Evolutionary conservation across 2,797 vertebrate species (phyloP).

Genomic region (Neoniphon sammara): DNA sequence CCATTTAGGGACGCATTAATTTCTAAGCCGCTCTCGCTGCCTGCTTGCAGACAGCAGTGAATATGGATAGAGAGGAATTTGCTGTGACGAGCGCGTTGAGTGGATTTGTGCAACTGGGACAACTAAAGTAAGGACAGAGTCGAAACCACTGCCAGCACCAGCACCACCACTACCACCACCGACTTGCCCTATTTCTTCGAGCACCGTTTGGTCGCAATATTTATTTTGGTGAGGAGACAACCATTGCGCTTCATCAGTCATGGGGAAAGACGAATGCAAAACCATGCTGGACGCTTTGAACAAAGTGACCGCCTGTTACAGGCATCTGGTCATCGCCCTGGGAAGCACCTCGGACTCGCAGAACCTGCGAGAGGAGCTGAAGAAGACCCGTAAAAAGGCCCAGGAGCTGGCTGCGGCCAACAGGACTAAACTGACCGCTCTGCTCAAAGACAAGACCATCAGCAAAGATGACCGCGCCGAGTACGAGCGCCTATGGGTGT

Average conservation of each 20-base stretch:
- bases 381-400: conserved; percentile 93
- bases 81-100: conserved; percentile 65
- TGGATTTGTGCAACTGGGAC: conserved; percentile 74
- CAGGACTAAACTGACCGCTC: conserved; percentile 88
- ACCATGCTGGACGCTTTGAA: conserved; percentile 95
- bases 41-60: conserved; percentile 68
- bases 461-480: conserved; percentile 90
- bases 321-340: conserved; percentile 92
- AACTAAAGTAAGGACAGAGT: conserved; percentile 60
- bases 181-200: conserved; percentile 40
- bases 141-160: conserved; percentile 9
- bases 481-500: conserved; percentile 96
- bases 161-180: conserved; percentile 16
- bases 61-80: conserved; percentile 81
- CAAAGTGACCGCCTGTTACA: conserved; percentile 94
- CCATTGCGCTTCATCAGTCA: conserved; percentile 51
- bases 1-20: conserved; percentile 80
- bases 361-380: conserved; percentile 94
- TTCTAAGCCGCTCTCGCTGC: conserved; percentile 75
- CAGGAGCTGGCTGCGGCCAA: conserved; percentile 92
- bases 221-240: neutral
- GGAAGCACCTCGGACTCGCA: conserved; percentile 97
- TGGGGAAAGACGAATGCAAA: conserved; percentile 96
- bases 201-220: conserved; percentile 1
- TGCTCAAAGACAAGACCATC: conserved; percentile 89